Evolutionary conservation across 1,140 invertebrate genomes (phyloP), one percentile per base, ranked within the genome.

Genomic region (Drosophila burlai): DNA sequence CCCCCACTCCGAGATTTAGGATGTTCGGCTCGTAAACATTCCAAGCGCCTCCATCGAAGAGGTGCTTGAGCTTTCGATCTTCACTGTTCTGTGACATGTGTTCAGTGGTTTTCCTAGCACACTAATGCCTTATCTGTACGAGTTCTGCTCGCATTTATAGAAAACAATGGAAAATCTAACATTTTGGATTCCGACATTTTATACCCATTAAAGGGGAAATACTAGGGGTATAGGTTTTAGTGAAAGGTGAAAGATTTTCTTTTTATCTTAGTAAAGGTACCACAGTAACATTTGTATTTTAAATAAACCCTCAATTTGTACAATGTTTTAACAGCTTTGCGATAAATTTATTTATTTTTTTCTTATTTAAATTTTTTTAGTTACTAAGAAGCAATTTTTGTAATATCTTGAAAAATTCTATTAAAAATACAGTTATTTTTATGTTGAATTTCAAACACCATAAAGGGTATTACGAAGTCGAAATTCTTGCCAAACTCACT

Each of bases 1-100:
- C 94, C 21, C 94, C 94, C 9, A 94, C 94, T 5, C 94, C 94
- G 15, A 95, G 81, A 63, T 95, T 95, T 7, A 93, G 84, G 7
- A 93, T 62, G 24, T 91, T 79, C 1, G 86, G 75, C 29, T 93
- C 89, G 55, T 95, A 95, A 11, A 95, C 94, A 91, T 95, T 94
- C 47, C 93, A 93, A 0, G 87, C 61, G 9, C 90, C 62, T 0
- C 92, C 93, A 67, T 95, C 94, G 52, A 95, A 95, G 21, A 95
- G 91, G 72, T 95, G 94, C 43, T 87, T 90, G 0, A 91, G 61
- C 18, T 66, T 76, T 1, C 38, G 43, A 31, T 90, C 86, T 38
- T 50, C 26, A 34, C 29, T 82, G 3, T 46, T 24, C 11, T 58
- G 34, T 9, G 76, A 59, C 85, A 89, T 90, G 45, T 43, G 43